Evolutionary conservation across 2,888 invertebrate genomes (phyloP).

Genomic region (Noctuana brunneofusca): DNA sequence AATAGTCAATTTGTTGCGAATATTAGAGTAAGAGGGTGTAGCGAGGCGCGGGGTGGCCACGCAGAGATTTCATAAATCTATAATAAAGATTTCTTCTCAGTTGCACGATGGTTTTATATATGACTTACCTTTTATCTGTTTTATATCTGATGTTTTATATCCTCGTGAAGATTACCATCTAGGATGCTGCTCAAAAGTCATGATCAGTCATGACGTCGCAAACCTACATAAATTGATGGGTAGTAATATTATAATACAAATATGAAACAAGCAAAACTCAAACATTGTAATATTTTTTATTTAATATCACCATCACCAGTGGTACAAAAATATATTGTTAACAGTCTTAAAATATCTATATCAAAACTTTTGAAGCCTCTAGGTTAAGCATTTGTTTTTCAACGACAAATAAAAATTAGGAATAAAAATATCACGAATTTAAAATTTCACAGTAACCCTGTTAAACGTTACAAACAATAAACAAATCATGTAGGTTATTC

Average conservation of each 20-base stretch:
- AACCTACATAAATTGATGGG: no score
- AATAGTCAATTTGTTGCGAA: constrained; percentile 38
- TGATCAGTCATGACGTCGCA: no score
- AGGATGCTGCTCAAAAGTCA: no score
- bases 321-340: background rate
- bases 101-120: constrained; percentile 21
- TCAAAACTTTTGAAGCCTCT: background rate
- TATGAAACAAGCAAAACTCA: no score
- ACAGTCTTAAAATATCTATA: background rate
- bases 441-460: background rate
- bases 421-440: background rate
- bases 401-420: background rate
- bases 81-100: constrained; percentile 41
- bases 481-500: no score
- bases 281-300: background rate
- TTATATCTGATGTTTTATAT: no score
- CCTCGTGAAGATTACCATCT: no score
- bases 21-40: constrained; percentile 10
- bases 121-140: background rate
- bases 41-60: constrained; percentile 38
- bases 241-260: no score
- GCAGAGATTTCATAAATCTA: constrained; percentile 50
- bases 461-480: no score
- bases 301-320: constrained; percentile 1
- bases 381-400: background rate